phyloP scores from a whole-genome alignment of 2,113 vertebrate genomes.

The Neodon shergylaensis region DNA sequence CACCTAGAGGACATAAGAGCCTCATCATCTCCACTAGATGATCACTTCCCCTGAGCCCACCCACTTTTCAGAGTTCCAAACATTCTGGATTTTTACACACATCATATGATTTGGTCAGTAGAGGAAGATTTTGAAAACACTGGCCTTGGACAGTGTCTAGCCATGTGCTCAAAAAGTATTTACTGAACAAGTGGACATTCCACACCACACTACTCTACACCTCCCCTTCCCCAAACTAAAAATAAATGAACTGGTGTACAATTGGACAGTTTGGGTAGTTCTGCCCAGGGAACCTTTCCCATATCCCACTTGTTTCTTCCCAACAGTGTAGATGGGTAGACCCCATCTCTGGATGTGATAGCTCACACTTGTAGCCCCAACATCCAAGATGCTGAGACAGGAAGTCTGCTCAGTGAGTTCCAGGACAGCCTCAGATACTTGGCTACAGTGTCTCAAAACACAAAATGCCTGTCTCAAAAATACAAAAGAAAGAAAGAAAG shows the following conservation, averaged over 20 bases:
- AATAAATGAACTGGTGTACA: background rate
- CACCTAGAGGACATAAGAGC: background rate
- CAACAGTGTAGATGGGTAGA: background rate
- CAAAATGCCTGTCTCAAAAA: background rate
- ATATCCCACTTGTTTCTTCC: background rate
- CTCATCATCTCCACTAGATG: background rate
- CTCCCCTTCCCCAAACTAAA: background rate
- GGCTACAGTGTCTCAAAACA: background rate
- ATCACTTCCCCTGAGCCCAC: fast-evolving
- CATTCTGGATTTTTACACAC: background rate
- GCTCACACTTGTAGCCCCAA: background rate
- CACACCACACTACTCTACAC: background rate
- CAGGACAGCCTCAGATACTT: background rate
- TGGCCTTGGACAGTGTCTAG: background rate
- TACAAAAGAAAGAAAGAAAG: no score
- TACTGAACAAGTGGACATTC: background rate
- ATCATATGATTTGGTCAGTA: background rate
- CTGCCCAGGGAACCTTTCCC: background rate
- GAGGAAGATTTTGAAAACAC: background rate
- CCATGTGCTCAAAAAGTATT: background rate
- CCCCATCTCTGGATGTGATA: background rate
- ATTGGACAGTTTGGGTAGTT: background rate
- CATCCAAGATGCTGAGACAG: background rate
- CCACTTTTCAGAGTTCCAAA: background rate
- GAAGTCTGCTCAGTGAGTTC: background rate